phyloP scores from a whole-genome alignment of 2,888 invertebrate genomes.

The Pimpla rufipes region DNA sequence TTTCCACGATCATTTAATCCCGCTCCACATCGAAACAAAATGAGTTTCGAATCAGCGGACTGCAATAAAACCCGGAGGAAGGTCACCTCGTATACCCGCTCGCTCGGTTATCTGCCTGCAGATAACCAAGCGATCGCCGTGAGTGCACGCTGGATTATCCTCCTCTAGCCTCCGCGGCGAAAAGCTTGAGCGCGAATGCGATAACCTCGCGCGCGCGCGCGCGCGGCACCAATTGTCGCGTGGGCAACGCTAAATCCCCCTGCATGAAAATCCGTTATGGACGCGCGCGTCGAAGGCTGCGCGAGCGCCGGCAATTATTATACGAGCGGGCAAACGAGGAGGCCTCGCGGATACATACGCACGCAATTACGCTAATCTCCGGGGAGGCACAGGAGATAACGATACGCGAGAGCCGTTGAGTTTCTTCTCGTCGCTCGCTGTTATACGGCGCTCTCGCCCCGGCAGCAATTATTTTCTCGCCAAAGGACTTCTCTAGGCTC shows the following conservation, averaged over 20 bases:
- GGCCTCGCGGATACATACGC: constrained; percentile 50
- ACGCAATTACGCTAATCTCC: constrained; percentile 66
- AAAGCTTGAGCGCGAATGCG: constrained; percentile 42
- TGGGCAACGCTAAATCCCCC: constrained; percentile 59
- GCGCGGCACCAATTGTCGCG: constrained; percentile 64
- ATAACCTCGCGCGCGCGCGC: too few relatives aligned
- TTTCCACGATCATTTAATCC: constrained; percentile 12
- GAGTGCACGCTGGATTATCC: constrained; percentile 37
- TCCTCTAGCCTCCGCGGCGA: not conserved
- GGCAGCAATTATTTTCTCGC: constrained; percentile 59
- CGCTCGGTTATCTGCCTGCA: constrained; percentile 15
- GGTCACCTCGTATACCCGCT: too few relatives aligned
- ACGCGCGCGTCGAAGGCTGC: constrained; percentile 35
- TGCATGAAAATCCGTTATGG: constrained; percentile 60
- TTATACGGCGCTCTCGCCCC: constrained; percentile 32
- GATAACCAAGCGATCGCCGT: too few relatives aligned
- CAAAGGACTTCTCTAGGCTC: constrained; percentile 36
- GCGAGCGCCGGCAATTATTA: constrained; percentile 57
- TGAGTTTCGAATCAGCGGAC: constrained; percentile 33
- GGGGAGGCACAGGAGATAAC: constrained; percentile 59
- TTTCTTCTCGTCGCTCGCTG: constrained; percentile 42
- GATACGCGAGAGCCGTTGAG: constrained; percentile 44
- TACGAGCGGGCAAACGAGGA: constrained; percentile 43
- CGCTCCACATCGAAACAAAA: constrained; percentile 7
- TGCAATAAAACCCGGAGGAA: constrained; percentile 3